Percentiles rank a stretch among this genome's conserved stretches.
Conservation (phyloP, 2,113 vertebrate genomes). For the Sialia sialis region DNA sequence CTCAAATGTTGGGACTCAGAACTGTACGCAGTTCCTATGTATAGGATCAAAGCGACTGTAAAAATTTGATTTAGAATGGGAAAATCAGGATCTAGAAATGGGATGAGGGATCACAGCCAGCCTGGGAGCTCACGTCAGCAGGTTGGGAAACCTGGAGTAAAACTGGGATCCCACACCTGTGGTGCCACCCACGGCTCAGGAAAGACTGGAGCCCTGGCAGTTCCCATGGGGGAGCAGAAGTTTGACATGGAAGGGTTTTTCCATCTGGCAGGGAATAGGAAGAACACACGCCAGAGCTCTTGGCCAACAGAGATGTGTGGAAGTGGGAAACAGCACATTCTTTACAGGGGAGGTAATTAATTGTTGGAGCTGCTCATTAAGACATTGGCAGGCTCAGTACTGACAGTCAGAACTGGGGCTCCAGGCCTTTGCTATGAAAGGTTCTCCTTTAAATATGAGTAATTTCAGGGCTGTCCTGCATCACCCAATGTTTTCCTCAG, state of each 20-base stretch:
- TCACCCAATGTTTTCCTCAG: background rate
- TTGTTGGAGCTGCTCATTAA: background rate
- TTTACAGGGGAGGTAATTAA: background rate
- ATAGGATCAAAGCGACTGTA: background rate
- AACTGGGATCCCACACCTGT: background rate
- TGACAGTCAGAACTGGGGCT: background rate
- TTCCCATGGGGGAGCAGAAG: background rate
- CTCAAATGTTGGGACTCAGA: background rate
- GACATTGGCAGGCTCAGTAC: background rate
- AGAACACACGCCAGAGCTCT: background rate
- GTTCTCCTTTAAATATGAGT: background rate
- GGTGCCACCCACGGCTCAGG: background rate
- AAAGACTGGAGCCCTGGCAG: background rate
- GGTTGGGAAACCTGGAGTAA: background rate
- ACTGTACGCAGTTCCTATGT: background rate
- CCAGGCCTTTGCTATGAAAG: background rate
- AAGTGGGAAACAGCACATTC: background rate
- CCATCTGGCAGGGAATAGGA: background rate
- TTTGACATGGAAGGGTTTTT: background rate
- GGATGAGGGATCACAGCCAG: background rate
- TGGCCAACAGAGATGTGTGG: background rate
- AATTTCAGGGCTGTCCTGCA: background rate
- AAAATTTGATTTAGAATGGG: background rate
- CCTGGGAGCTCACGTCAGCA: background rate
- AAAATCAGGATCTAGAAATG: background rate